Percentiles rank a stretch among this genome's conserved stretches.
Evolutionary conservation across 2,888 invertebrate genomes (phyloP).

Genomic region (Callinectes sapidus): DNA sequence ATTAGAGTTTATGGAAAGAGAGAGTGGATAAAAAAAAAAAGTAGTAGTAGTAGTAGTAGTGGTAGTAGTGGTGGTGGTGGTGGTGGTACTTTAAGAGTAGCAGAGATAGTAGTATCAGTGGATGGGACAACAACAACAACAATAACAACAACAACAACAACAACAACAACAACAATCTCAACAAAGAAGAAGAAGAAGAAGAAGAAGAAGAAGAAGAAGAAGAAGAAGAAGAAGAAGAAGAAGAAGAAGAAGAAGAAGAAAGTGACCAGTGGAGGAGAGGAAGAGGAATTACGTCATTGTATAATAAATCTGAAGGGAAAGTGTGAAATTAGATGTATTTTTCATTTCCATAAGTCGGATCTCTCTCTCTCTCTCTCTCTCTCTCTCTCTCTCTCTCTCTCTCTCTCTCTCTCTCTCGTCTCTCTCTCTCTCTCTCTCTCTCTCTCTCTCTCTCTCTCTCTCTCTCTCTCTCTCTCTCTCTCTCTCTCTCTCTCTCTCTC

Average conservation of each 20-base stretch:
- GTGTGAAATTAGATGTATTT: constrained; percentile 6
- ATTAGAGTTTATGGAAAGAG: background rate
- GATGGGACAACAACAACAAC: no score
- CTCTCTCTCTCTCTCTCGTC: background rate
- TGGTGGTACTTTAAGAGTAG: no score
- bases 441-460: background rate
- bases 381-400: background rate
- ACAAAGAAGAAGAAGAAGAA: background rate
- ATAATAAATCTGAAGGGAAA: background rate
- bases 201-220: background rate
- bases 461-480: constrained; percentile 6
- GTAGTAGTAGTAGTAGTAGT: background rate
- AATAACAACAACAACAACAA: no score
- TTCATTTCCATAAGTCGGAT: background rate
- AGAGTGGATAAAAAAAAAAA: background rate
- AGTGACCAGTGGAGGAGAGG: no score
- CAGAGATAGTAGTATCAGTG: no score
- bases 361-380: background rate
- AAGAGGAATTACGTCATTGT: background rate
- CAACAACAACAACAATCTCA: no score
- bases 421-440: background rate
- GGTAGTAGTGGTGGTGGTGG: background rate
- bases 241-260: background rate
- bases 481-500: background rate
- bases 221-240: background rate